Percentiles rank a stretch among this genome's conserved stretches.
phyloP scores from a whole-genome alignment of 2,888 invertebrate genomes.

The Euplexia lucipara region DNA sequence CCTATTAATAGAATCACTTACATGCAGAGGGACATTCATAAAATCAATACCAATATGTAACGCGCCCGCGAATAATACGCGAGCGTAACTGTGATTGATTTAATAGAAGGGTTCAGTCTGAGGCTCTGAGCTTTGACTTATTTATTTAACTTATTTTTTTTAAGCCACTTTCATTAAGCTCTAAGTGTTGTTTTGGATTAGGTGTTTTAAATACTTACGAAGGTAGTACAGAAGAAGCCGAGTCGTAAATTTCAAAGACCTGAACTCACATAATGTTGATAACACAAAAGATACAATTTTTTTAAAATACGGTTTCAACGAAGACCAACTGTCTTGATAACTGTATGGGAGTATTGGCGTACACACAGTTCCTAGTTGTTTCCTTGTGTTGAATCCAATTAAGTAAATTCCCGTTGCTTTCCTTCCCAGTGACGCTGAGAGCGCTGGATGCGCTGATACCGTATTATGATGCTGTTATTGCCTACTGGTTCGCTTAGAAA shows the following conservation, averaged over 20 bases:
- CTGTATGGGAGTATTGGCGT: too few relatives aligned
- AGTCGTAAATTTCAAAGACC: neutral
- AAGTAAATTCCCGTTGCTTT: conserved; percentile 10
- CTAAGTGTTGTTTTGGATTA: neutral
- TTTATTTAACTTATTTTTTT: too few relatives aligned
- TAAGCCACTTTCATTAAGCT: conserved; percentile 1
- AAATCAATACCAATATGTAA: conserved; percentile 56
- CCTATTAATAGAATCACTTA: conserved; percentile 30
- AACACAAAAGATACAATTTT: neutral
- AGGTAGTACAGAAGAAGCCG: neutral
- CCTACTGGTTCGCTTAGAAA: conserved; percentile 36
- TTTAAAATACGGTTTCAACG: too few relatives aligned
- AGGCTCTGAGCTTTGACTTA: conserved; percentile 18
- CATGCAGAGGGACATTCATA: conserved; percentile 47
- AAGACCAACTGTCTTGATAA: too few relatives aligned
- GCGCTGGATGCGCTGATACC: conserved; percentile 24
- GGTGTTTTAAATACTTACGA: conserved; percentile 10
- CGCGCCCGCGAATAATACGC: conserved; percentile 39
- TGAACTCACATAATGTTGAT: neutral
- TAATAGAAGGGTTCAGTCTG: conserved; percentile 28
- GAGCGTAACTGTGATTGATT: conserved; percentile 29
- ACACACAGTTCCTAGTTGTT: neutral
- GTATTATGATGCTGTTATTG: conserved; percentile 32
- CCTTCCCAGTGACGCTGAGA: neutral
- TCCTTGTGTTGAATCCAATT: neutral